These are phyloP conservation scores for Takifugu bimaculatus DNA, from an alignment of 2,113 vertebrate genomes.

Conservation along the genomic window DNA sequence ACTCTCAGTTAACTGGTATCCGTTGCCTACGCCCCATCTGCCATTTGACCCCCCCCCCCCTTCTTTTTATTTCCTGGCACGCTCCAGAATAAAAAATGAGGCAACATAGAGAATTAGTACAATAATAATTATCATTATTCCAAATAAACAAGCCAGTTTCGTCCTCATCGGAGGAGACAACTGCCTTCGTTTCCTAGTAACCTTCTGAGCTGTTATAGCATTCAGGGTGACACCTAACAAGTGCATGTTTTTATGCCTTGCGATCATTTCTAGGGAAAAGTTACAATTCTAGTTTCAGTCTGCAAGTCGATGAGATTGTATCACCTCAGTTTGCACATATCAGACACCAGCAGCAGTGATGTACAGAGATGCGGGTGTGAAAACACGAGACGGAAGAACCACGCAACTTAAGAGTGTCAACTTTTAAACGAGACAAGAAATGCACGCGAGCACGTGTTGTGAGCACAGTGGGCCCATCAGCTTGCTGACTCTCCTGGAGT, in stretches of 20 bases:
- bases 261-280: too few relatives aligned
- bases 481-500: conserved; percentile 19
- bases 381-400: conserved; percentile 33
- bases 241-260: too few relatives aligned
- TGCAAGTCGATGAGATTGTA: conserved; percentile 4
- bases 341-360: not conserved
- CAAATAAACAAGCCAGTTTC: too few relatives aligned
- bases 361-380: conserved; percentile 30
- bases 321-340: conserved; percentile 21
- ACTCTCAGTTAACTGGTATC: conserved; percentile 25
- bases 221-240: not conserved
- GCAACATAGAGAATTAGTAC: too few relatives aligned
- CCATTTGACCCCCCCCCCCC: conserved; percentile 42
- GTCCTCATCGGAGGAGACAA: too few relatives aligned
- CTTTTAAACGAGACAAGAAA: not conserved
- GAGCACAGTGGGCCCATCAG: too few relatives aligned
- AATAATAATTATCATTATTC: too few relatives aligned
- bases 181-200: not conserved
- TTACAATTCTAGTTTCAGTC: not conserved
- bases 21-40: conserved; percentile 59
- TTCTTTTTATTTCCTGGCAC: not conserved
- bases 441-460: not conserved
- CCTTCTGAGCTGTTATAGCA: not conserved
- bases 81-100: too few relatives aligned
- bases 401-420: conserved; percentile 10